phyloP scores from a whole-genome alignment of 2,113 vertebrate species.

The Pituophis catenifer region DNA sequence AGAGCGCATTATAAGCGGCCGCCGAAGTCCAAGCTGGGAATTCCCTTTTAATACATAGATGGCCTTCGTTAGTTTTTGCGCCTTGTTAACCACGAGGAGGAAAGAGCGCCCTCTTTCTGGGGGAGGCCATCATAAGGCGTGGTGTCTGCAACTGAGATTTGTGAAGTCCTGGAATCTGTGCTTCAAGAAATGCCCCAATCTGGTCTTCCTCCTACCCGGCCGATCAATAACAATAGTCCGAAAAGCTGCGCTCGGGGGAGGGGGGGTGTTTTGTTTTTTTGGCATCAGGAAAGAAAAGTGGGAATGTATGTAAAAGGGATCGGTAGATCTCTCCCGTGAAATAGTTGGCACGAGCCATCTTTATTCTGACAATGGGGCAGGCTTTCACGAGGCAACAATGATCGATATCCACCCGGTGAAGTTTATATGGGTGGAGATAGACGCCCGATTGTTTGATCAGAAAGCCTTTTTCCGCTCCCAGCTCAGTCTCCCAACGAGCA shows the following conservation, averaged over 20 bases:
- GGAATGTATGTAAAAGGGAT: background rate
- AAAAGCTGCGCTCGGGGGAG: background rate
- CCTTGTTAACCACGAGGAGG: background rate
- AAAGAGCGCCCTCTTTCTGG: constrained; percentile 5
- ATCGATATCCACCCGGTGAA: background rate
- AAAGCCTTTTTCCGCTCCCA: background rate
- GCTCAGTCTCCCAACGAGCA: background rate
- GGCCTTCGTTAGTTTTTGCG: background rate
- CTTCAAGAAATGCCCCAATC: background rate
- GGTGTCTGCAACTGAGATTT: background rate
- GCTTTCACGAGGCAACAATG: background rate
- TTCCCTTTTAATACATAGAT: background rate
- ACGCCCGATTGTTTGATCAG: too few relatives aligned
- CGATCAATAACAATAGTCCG: background rate
- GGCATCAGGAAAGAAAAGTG: background rate
- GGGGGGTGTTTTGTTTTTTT: background rate
- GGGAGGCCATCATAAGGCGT: background rate
- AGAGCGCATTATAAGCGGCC: background rate
- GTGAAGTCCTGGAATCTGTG: background rate
- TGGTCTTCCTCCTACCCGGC: background rate
- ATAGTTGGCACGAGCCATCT: background rate
- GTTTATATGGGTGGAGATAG: background rate
- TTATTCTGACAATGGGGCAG: background rate
- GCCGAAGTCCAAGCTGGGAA: background rate
- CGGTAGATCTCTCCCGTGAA: background rate